phyloP scores from a whole-genome alignment of 2,888 invertebrate genomes.

The Halictus ligatus region DNA sequence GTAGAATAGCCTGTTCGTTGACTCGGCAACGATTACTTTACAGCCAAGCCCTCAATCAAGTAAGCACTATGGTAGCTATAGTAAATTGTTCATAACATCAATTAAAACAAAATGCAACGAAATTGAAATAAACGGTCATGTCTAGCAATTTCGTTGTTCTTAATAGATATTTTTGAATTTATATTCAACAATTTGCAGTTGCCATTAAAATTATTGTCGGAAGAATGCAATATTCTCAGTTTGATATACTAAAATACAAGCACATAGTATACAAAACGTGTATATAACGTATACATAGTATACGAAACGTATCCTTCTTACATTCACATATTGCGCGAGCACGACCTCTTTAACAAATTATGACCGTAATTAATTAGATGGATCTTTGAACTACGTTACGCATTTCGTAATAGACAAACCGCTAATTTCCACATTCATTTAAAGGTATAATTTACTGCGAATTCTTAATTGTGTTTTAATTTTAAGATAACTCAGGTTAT shows the following conservation, averaged over 20 bases:
- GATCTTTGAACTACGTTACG: background rate
- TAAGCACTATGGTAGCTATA: too few relatives aligned
- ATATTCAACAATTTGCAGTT: background rate
- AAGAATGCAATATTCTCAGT: background rate
- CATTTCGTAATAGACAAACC: background rate
- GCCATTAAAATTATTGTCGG: background rate
- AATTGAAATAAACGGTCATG: background rate
- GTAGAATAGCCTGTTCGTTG: constrained; percentile 41
- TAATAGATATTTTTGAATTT: background rate
- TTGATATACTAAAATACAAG: background rate
- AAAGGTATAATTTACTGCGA: background rate
- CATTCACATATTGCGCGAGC: background rate
- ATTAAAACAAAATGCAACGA: background rate
- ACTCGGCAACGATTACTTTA: constrained; percentile 33
- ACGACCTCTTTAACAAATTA: background rate
- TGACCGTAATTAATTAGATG: background rate
- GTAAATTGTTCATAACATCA: constrained; percentile 20
- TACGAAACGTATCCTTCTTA: background rate
- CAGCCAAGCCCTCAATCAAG: background rate
- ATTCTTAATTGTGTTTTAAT: background rate
- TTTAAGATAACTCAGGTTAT: background rate
- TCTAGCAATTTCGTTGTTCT: background rate
- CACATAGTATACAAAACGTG: background rate
- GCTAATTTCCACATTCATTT: background rate
- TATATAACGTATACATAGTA: too few relatives aligned